Percentiles rank a stretch among this genome's conserved stretches.
phyloP scores from a whole-genome alignment of 2,888 invertebrate genomes.

The Pasiphila rectangulata region DNA sequence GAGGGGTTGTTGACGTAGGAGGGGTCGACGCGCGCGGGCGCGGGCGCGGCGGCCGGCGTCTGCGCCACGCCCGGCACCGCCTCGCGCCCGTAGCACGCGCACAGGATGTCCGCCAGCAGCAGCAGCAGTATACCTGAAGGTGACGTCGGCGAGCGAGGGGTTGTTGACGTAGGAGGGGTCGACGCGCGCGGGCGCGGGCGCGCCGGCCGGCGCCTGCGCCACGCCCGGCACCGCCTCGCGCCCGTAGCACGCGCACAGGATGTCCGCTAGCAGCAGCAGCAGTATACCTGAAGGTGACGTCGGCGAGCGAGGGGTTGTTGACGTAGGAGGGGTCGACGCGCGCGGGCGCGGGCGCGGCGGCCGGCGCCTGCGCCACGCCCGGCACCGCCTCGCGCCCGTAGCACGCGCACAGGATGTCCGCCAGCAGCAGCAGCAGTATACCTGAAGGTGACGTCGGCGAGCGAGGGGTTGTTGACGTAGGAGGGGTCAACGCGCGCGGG shows the following conservation, averaged over 20 bases:
- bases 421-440: too few species aligned
- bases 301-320: constrained; percentile 95
- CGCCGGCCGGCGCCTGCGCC: constrained; percentile 73
- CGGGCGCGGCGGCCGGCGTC: constrained; percentile 81
- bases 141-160: constrained; percentile 94
- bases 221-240: constrained; percentile 89
- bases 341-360: constrained; percentile 83
- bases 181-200: constrained; percentile 87
- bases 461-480: too few species aligned
- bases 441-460: too few species aligned
- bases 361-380: constrained; percentile 73
- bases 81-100: constrained; percentile 94
- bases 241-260: constrained; percentile 93
- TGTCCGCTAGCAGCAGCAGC: constrained; percentile 89
- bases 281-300: constrained; percentile 89
- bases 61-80: constrained; percentile 83
- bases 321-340: constrained; percentile 96
- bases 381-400: constrained; percentile 93
- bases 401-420: constrained; percentile 94
- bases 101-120: constrained; percentile 94
- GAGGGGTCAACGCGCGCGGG: too few species aligned
- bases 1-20: constrained; percentile 97
- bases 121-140: constrained; percentile 83
- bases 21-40: constrained; percentile 91
- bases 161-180: constrained; percentile 97